Evolutionary conservation across 1,140 invertebrate species (phyloP), one percentile per base, ranked within the genome.

Genomic region (Sarcophaga peregrina): DNA sequence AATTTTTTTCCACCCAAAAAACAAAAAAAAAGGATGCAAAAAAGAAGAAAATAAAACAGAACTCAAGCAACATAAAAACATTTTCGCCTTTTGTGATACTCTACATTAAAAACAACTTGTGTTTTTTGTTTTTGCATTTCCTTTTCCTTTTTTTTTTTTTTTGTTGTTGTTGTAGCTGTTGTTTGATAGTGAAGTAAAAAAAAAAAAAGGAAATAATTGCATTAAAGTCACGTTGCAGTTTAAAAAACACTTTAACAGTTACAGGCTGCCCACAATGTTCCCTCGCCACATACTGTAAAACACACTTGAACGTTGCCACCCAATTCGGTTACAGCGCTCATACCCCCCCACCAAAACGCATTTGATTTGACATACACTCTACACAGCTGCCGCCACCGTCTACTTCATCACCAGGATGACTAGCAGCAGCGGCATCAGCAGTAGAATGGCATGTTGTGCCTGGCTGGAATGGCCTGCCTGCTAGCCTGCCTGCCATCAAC

Each of bases 221-320:
- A 78, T 50, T 78, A 50, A 78, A 78, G 75, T 78, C 75, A 78
- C 75, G 75, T 78, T 78, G 75, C 75, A 78, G 48, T 52, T 78
- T 68, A 48, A 78, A 37, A 78, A 78, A 78, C 48, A 78, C 48
- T 78, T 78, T 78, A 50, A 78, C 47, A 78, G 48, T 78, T 50
- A 68, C 7, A 37, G 8, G n/a, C n/a, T 25, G 75, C 75, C 75
- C 75, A 50, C 75, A 78, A 47, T 20, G 25, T 78, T n/a, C 50
- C 50, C n/a, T 58, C n/a, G 48, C 74, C 74, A 50, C 48, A 78
- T 47, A 78, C 25, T 68, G 20, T 20, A 17, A 52, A 52, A 52
- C 8, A 52, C 8, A 9, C 50, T n/a, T n/a, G 54, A 4, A n/a
- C 54, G 54, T 58, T n/a, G 15, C 11, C 54, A 58, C 5, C 11